Conservation (phyloP, 2,888 invertebrate genomes). For the Minunthozetes semirufus region DNA sequence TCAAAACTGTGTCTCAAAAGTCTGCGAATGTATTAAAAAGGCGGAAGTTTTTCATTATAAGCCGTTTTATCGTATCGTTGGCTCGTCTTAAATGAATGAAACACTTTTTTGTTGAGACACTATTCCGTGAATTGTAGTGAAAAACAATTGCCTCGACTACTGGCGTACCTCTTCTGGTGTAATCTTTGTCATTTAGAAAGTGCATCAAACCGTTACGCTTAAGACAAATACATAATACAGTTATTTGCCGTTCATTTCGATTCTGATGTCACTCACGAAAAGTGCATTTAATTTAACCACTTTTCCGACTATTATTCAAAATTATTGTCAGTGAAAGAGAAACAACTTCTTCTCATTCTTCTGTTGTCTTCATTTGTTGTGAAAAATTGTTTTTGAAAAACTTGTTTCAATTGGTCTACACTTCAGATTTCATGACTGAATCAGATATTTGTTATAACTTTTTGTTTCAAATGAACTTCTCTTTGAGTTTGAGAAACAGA, state of each 20-base stretch:
- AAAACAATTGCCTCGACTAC: not conserved
- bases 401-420: too few species aligned
- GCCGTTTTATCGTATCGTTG: not conserved
- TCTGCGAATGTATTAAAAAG: not conserved
- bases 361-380: too few species aligned
- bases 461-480: too few species aligned
- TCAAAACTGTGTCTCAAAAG: too few species aligned
- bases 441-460: too few species aligned
- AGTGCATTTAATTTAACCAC: not conserved
- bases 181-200: not conserved
- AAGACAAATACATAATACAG: not conserved
- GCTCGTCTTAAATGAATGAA: too few species aligned
- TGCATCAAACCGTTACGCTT: conserved; percentile 15
- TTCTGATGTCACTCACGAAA: not conserved
- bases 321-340: not conserved
- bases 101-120: not conserved
- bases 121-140: not conserved
- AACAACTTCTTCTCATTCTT: too few species aligned
- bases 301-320: too few species aligned
- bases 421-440: too few species aligned
- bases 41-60: conserved; percentile 10
- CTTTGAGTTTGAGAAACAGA: too few species aligned
- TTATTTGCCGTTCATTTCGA: not conserved
- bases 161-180: too few species aligned
- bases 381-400: too few species aligned